phyloP scores from a whole-genome alignment of 2,888 invertebrate genomes.

The Graphium colonna region DNA sequence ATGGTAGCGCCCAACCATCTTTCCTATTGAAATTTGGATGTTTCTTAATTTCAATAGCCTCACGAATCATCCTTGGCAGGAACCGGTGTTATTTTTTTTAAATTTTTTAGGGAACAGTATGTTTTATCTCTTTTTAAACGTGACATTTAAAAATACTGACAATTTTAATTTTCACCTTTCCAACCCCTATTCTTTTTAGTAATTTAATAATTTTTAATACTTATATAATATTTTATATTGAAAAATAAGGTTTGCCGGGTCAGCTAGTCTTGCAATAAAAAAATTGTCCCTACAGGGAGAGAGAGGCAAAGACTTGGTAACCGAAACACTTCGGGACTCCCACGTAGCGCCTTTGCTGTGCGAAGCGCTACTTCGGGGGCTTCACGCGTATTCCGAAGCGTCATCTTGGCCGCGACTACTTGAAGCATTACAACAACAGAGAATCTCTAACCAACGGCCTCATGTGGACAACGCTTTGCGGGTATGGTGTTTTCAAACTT shows the following conservation, averaged over 20 bases:
- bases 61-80: too few species aligned
- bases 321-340: constrained; percentile 38
- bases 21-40: too few species aligned
- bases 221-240: too few species aligned
- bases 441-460: constrained; percentile 39
- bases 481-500: constrained; percentile 42
- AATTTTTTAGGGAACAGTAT: too few species aligned
- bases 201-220: too few species aligned
- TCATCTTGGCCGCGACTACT: constrained; percentile 40
- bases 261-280: neutral
- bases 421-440: constrained; percentile 44
- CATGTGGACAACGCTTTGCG: constrained; percentile 70
- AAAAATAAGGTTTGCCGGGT: too few species aligned
- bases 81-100: too few species aligned
- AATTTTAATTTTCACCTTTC: neutral
- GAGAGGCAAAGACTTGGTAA: constrained; percentile 40
- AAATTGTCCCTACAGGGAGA: constrained; percentile 35
- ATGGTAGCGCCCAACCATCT: too few species aligned
- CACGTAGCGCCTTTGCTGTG: constrained; percentile 44
- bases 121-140: neutral
- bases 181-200: neutral
- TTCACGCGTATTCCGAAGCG: constrained; percentile 46
- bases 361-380: constrained; percentile 46
- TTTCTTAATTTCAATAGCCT: too few species aligned
- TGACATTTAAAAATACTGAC: neutral